These are phyloP conservation scores for Lordiphosa fenestrarum DNA, from an alignment of 2,888 invertebrate species.

Conservation along the genomic window DNA sequence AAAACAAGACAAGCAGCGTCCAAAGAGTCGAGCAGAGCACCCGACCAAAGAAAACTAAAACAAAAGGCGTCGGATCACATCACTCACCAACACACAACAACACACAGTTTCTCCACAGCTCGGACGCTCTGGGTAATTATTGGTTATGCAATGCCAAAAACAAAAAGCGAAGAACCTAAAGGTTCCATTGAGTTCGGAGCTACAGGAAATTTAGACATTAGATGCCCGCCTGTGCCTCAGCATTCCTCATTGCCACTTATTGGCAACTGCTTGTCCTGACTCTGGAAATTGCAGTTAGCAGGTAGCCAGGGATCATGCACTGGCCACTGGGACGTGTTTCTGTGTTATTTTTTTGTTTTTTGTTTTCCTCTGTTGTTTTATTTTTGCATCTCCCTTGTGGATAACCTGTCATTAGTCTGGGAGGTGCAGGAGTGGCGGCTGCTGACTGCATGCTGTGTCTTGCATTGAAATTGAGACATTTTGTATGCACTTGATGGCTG, in stretches of 20 bases:
- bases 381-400: constrained; percentile 63
- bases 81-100: constrained; percentile 35
- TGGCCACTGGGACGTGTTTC: constrained; percentile 28
- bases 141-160: constrained; percentile 62
- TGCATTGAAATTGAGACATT: constrained; percentile 69
- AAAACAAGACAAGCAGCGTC: constrained; percentile 60
- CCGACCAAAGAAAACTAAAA: constrained; percentile 35
- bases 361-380: constrained; percentile 14
- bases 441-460: constrained; percentile 23
- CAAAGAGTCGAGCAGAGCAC: constrained; percentile 23
- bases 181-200: constrained; percentile 32
- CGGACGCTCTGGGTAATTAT: constrained; percentile 52
- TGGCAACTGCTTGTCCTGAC: constrained; percentile 50
- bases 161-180: constrained; percentile 29
- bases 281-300: constrained; percentile 54
- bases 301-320: constrained; percentile 65
- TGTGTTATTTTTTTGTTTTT: not conserved
- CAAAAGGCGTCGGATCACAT: constrained; percentile 63
- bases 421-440: constrained; percentile 16
- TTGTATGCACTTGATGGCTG: constrained; percentile 39
- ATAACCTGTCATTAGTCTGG: constrained; percentile 69
- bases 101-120: constrained; percentile 9
- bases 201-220: constrained; percentile 72
- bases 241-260: constrained; percentile 60
- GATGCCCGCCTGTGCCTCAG: constrained; percentile 37